A percentile compares a stretch with the other conserved stretches of the same genome.
Conservation (phyloP, 2,113 vertebrate genomes). For the Capricornis sumatraensis region DNA sequence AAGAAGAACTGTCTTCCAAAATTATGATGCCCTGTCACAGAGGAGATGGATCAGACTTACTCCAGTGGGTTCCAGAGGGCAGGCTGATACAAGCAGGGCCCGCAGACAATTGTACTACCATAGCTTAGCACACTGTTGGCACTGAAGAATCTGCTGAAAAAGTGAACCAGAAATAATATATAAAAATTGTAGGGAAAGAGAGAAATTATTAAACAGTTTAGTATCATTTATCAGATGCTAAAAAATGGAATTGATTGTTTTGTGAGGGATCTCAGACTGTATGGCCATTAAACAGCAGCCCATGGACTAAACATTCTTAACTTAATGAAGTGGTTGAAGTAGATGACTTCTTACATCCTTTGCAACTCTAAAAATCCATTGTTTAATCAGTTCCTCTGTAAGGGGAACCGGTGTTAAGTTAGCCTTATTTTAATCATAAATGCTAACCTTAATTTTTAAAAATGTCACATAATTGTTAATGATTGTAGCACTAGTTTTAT, state of each 20-base stretch:
- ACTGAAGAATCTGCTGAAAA: not conserved
- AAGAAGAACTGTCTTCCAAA: slow-evolving; percentile 17
- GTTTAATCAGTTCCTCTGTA: not conserved
- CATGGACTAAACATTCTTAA: not conserved
- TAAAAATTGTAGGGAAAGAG: not conserved
- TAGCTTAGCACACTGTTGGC: not conserved
- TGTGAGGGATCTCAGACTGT: not conserved
- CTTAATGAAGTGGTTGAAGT: not conserved
- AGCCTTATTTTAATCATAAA: not conserved
- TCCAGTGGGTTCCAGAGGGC: not conserved
- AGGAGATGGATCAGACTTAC: slow-evolving; percentile 20
- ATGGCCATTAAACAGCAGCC: not conserved
- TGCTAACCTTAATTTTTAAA: not conserved
- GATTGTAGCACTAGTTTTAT: not conserved
- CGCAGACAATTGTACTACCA: accelerated
- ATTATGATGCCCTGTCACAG: not conserved
- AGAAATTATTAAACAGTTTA: slow-evolving; percentile 4
- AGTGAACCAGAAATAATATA: not conserved
- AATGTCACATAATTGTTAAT: not conserved
- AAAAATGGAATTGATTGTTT: not conserved
- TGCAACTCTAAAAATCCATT: not conserved
- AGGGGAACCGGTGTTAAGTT: not conserved
- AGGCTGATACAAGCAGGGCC: not conserved
- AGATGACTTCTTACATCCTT: not conserved
- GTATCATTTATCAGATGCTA: not conserved